Conservation (phyloP, 2,113 vertebrate species). For the Osmerus eperlanus region DNA sequence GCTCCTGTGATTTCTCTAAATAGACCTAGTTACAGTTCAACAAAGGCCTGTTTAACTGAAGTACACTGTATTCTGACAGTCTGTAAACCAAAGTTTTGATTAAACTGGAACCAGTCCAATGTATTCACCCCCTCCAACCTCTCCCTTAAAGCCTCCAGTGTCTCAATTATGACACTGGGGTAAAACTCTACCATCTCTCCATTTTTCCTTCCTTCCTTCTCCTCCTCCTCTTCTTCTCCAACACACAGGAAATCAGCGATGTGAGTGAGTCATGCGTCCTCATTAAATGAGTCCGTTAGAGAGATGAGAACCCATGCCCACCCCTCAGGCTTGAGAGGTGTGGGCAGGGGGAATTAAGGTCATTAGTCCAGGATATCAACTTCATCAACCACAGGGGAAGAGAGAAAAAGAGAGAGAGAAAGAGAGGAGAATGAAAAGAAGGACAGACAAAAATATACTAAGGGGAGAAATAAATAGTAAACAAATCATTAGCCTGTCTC, state of each 20-base stretch:
- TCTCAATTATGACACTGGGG: too few species aligned
- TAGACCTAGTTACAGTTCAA: too few species aligned
- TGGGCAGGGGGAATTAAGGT: conserved; percentile 42
- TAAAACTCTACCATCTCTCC: too few species aligned
- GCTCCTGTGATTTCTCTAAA: too few species aligned
- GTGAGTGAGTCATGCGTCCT: conserved; percentile 35
- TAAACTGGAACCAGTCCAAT: too few species aligned
- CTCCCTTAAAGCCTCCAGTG: too few species aligned
- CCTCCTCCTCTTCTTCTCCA: neutral
- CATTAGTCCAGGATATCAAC: conserved; percentile 54
- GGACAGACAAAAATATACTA: conserved; percentile 26
- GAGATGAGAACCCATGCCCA: neutral
- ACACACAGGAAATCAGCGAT: conserved; percentile 4
- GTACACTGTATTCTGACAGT: too few species aligned
- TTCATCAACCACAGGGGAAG: conserved; percentile 14
- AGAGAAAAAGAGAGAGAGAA: conserved; percentile 18
- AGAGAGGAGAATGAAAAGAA: conserved; percentile 12
- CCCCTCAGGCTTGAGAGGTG: conserved; percentile 3
- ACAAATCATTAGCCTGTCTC: conserved; percentile 21
- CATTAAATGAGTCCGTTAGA: conserved; percentile 29
- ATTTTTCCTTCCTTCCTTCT: neutral
- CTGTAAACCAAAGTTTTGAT: too few species aligned
- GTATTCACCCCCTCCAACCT: too few species aligned
- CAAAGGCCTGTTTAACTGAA: too few species aligned
- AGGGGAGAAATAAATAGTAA: conserved; percentile 54